Conservation (phyloP, 35 echinoderm and acorn worm genomes). For the Ophiothrix spiculata region DNA sequence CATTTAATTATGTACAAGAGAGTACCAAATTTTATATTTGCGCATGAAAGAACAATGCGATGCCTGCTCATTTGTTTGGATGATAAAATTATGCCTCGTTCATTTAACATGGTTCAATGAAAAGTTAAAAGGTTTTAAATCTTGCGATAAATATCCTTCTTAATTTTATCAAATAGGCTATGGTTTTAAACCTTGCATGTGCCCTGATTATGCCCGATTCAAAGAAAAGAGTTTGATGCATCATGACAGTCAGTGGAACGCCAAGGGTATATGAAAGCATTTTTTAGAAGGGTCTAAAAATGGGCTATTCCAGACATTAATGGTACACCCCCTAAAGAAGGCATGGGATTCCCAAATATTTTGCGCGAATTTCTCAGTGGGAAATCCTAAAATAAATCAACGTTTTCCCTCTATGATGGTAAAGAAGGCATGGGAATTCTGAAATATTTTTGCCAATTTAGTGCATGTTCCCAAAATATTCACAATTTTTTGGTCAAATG, state of each 20-base stretch:
- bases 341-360: no score
- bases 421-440: no score
- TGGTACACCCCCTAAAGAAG: no score
- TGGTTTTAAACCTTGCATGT: background rate
- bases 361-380: no score
- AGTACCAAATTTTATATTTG: no score
- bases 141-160: background rate
- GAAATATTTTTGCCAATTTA: no score
- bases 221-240: background rate
- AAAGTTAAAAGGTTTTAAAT: background rate
- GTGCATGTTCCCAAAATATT: no score
- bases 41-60: background rate
- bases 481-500: no score
- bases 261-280: slow-evolving; percentile 1
- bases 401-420: no score
- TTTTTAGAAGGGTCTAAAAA: background rate
- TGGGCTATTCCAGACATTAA: no score
- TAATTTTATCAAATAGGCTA: slow-evolving; percentile 13
- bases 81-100: background rate
- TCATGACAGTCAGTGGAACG: background rate
- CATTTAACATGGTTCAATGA: background rate
- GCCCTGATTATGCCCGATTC: background rate
- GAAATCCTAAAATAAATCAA: no score
- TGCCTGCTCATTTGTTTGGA: no score
- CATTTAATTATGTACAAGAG: background rate